A percentile compares a stretch with the other conserved stretches of the same genome.
These are phyloP conservation scores for Phthorimaea operculella DNA, from an alignment of 1,140 invertebrate genomes.

Conservation along the genomic window DNA sequence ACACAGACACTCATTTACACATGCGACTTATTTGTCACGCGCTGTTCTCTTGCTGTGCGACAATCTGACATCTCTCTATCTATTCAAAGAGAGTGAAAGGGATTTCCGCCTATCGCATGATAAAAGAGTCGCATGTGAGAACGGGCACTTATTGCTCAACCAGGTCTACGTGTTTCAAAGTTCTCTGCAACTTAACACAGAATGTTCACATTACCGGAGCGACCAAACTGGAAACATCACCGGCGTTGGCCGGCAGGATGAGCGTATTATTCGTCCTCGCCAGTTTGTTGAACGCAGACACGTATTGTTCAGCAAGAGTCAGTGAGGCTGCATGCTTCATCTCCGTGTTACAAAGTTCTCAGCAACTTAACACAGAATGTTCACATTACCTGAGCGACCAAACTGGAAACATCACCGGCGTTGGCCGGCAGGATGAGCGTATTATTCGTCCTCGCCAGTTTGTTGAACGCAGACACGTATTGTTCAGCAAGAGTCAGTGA, in stretches of 20 bases:
- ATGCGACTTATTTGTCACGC: too few relatives aligned
- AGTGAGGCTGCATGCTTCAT: constrained; percentile 91
- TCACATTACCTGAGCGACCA: constrained; percentile 70
- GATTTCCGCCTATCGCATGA: too few relatives aligned
- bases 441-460: constrained; percentile 93
- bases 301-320: constrained; percentile 95
- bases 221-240: constrained; percentile 85
- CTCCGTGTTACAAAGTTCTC: too few relatives aligned
- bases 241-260: constrained; percentile 90
- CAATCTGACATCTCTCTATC: too few relatives aligned
- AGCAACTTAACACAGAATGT: not conserved
- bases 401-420: constrained; percentile 81
- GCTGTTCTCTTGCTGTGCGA: too few relatives aligned
- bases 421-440: constrained; percentile 95
- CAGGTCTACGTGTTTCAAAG: too few relatives aligned
- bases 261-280: constrained; percentile 95
- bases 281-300: constrained; percentile 91
- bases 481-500: constrained; percentile 94
- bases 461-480: constrained; percentile 93
- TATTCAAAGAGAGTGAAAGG: too few relatives aligned
- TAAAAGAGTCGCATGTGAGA: too few relatives aligned
- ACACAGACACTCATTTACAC: too few relatives aligned
- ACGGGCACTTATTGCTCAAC: too few relatives aligned
- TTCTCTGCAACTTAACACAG: too few relatives aligned
- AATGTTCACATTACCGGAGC: too few relatives aligned